Evolutionary conservation across 2,888 invertebrate species (phyloP).

Genomic region (Ptilodon capucinus): DNA sequence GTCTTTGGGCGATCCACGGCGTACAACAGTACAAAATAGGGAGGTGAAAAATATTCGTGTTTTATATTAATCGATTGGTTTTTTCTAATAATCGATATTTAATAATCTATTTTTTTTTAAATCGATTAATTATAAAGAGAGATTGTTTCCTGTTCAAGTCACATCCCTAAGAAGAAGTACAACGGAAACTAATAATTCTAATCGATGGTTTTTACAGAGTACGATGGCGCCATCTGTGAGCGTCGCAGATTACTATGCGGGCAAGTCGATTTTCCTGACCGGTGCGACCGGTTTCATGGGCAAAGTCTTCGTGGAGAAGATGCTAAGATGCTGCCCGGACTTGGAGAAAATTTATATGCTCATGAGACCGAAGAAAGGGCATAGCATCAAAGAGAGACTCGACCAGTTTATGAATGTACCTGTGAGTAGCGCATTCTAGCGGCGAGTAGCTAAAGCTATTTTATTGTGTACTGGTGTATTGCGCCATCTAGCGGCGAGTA

Average conservation of each 20-base stretch:
- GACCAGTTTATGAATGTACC: conserved; percentile 79
- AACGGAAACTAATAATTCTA: no score
- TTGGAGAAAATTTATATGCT: conserved; percentile 86
- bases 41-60: no score
- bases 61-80: no score
- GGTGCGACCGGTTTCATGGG: conserved; percentile 94
- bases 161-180: no score
- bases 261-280: conserved; percentile 87
- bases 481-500: conserved; percentile 37
- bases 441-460: conserved; percentile 14
- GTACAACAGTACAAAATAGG: no score
- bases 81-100: no score
- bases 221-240: conserved; percentile 62
- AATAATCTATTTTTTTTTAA: no score
- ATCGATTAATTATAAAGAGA: no score
- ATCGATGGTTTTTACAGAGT: conserved; percentile 21
- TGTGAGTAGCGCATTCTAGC: conserved; percentile 61
- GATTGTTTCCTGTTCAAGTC: no score
- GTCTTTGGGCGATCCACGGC: no score
- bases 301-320: conserved; percentile 90
- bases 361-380: conserved; percentile 88
- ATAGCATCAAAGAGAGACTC: conserved; percentile 83
- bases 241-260: conserved; percentile 82
- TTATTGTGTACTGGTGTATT: no score
- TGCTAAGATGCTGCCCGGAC: conserved; percentile 87